A percentile compares a stretch with the other conserved stretches of the same genome.
These are phyloP conservation scores for Thermophis baileyi DNA, from an alignment of 2,113 vertebrate genomes.

Conservation along the genomic window DNA sequence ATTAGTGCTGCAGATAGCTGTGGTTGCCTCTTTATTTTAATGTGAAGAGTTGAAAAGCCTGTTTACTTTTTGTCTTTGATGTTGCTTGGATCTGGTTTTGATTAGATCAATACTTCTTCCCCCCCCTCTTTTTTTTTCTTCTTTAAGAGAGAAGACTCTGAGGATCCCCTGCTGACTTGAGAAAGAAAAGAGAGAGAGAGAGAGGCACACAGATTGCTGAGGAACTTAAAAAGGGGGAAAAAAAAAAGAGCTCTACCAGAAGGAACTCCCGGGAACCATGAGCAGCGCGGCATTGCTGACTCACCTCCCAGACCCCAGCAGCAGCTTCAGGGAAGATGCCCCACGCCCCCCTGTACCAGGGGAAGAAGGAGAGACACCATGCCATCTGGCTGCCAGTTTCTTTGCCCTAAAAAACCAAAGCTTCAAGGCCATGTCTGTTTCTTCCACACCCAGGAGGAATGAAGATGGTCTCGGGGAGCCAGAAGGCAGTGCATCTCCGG, in stretches of 20 bases:
- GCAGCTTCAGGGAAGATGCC: slow-evolving; percentile 97
- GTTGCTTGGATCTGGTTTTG: slow-evolving; percentile 93
- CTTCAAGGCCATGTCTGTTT: slow-evolving; percentile 73
- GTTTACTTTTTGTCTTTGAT: slow-evolving; percentile 90
- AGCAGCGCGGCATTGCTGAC: slow-evolving; percentile 77
- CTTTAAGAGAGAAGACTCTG: slow-evolving; percentile 84
- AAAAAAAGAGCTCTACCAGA: slow-evolving; percentile 56
- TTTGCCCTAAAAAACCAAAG: slow-evolving; percentile 75
- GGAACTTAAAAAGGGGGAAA: slow-evolving; percentile 65
- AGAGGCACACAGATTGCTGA: slow-evolving; percentile 66
- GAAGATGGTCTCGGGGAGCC: slow-evolving; percentile 94
- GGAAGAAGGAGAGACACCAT: slow-evolving; percentile 90
- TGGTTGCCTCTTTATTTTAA: slow-evolving; percentile 52
- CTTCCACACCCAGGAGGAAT: slow-evolving; percentile 82
- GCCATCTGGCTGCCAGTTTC: slow-evolving; percentile 68
- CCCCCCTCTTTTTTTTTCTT: slow-evolving; percentile 68
- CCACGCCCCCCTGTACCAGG: slow-evolving; percentile 95
- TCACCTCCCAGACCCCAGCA: slow-evolving; percentile 84
- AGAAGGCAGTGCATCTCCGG: slow-evolving; percentile 92
- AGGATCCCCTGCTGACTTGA: slow-evolving; percentile 93
- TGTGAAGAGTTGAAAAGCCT: slow-evolving; percentile 77
- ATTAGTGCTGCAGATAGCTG: slow-evolving; percentile 64
- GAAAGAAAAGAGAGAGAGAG: slow-evolving; percentile 69
- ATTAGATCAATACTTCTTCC: slow-evolving; percentile 92
- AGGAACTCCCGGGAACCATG: slow-evolving; percentile 79